Evolutionary conservation across 2,113 vertebrate genomes (phyloP).

Genomic region (Alethe diademata): DNA sequence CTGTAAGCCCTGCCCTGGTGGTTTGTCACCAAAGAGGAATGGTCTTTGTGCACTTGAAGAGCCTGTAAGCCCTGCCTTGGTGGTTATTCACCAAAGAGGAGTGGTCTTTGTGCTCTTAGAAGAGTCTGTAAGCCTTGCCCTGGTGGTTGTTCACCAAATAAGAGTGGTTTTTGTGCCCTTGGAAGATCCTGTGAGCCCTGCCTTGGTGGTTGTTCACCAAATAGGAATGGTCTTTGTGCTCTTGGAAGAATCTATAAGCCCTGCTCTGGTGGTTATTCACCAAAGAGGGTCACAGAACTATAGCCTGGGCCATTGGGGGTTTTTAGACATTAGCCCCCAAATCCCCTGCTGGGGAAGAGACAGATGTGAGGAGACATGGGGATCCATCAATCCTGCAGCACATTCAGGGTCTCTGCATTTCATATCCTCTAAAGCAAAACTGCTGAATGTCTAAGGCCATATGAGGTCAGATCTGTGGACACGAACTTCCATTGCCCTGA

Average conservation of each 20-base stretch:
- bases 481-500: not conserved
- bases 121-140: no score
- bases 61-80: no score
- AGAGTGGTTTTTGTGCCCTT: no score
- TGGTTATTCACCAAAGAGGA: no score
- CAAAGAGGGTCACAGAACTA: not conserved
- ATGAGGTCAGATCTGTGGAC: not conserved
- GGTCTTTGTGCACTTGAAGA: no score
- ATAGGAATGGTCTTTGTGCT: not conserved
- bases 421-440: not conserved
- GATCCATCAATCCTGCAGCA: not conserved
- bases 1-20: no score
- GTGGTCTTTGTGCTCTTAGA: no score
- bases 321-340: not conserved
- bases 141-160: not conserved
- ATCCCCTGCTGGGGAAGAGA: not conserved
- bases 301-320: not conserved
- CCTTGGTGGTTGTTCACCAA: not conserved
- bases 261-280: not conserved
- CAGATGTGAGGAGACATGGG: rapidly evolving
- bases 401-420: not conserved
- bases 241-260: no score
- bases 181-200: no score
- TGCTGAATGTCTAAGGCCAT: not conserved
- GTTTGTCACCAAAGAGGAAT: not conserved